Conservation (phyloP, 37 sponge, comb jelly and placozoan genomes). For the Diacarnus erythraeanus region DNA sequence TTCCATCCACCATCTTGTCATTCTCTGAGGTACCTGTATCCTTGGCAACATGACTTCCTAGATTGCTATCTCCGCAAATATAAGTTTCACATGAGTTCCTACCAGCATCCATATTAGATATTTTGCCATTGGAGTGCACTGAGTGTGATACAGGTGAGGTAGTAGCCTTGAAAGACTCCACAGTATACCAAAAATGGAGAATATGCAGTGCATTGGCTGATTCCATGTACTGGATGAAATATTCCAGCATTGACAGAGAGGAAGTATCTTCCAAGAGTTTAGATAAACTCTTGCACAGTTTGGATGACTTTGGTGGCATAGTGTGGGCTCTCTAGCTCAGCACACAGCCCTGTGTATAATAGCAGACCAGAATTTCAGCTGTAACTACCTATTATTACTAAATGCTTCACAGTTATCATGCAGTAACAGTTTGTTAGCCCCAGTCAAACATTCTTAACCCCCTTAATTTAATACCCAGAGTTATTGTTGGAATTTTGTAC, state of each 20-base stretch:
- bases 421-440: too few species aligned
- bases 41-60: neutral
- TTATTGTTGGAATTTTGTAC: too few species aligned
- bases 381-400: too few species aligned
- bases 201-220: conserved; percentile 22
- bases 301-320: conserved; percentile 17
- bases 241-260: conserved; percentile 51
- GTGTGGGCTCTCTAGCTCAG: too few species aligned
- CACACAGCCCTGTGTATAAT: too few species aligned
- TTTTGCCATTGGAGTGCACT: neutral
- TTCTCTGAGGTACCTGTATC: neutral
- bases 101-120: too few species aligned
- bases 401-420: too few species aligned
- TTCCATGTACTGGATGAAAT: conserved; percentile 74
- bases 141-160: neutral
- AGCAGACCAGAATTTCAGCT: too few species aligned
- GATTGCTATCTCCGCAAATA: neutral
- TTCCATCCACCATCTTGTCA: neutral
- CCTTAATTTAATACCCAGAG: too few species aligned
- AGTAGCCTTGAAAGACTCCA: conserved; percentile 54
- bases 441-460: too few species aligned
- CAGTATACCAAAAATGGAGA: conserved; percentile 68
- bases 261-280: conserved; percentile 25
- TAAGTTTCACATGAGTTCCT: neutral
- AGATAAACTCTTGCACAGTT: conserved; percentile 40